phyloP scores from a whole-genome alignment of 2,113 vertebrate species.

The Emydocephalus ijimae region DNA sequence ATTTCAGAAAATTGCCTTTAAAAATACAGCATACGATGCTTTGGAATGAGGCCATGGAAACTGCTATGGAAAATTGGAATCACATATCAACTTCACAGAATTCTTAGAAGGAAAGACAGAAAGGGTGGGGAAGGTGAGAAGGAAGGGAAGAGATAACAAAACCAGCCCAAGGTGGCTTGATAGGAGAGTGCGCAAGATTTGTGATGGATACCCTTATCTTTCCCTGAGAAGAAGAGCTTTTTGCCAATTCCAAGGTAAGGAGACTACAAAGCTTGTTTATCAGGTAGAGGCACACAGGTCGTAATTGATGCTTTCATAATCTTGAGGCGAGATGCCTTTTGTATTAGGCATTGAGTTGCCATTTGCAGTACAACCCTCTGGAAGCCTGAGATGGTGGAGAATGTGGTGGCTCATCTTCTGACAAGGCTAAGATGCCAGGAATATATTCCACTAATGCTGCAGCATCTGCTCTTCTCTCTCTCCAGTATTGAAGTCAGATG shows the following conservation, averaged over 20 bases:
- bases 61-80: neutral
- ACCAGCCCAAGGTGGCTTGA: neutral
- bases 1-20: neutral
- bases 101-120: neutral
- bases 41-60: neutral
- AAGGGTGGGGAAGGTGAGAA: neutral
- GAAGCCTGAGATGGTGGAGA: neutral
- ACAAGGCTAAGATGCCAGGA: neutral
- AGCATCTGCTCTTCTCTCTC: neutral
- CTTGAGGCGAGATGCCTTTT: neutral
- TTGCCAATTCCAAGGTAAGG: neutral
- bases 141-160: neutral
- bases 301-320: neutral
- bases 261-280: neutral
- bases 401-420: neutral
- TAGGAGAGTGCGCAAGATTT: neutral
- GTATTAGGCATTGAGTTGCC: neutral
- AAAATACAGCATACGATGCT: neutral
- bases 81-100: neutral
- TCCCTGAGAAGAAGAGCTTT: neutral
- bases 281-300: neutral
- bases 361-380: neutral
- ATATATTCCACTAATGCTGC: neutral
- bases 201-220: neutral
- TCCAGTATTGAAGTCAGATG: neutral